phyloP scores from a whole-genome alignment of 1,140 invertebrate genomes.

The Orchestia grillus region DNA sequence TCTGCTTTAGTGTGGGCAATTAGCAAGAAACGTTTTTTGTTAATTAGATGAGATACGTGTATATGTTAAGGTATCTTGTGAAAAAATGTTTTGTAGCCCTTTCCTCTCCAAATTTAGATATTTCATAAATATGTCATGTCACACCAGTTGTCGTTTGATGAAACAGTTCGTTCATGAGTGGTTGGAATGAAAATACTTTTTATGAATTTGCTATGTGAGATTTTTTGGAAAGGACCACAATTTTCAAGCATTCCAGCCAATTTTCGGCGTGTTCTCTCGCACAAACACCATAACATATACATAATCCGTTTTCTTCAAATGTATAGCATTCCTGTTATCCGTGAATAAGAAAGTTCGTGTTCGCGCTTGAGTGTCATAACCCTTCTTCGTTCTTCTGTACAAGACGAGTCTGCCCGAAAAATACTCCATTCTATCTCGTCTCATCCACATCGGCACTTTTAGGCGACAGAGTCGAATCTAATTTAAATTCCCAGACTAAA shows the following conservation, averaged over 20 bases:
- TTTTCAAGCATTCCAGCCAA: not conserved
- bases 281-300: not conserved
- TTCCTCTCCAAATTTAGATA: not conserved
- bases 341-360: not conserved
- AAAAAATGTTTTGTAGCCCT: not conserved
- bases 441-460: not conserved
- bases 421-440: not conserved
- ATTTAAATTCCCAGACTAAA: not conserved
- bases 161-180: not conserved
- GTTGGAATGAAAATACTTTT: not conserved
- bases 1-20: constrained; percentile 12
- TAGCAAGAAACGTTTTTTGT: not conserved
- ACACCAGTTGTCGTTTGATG: not conserved
- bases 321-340: not conserved
- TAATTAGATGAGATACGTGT: not conserved
- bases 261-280: not conserved
- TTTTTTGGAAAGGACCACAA: not conserved
- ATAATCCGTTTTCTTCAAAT: not conserved
- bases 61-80: not conserved
- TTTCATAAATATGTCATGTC: not conserved
- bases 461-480: not conserved
- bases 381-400: not conserved
- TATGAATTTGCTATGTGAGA: not conserved
- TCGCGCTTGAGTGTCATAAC: not conserved
- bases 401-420: not conserved